Evolutionary conservation across 2,113 vertebrate genomes (phyloP), one percentile per base, ranked within the genome.

Genomic region (Sylvietta virens): DNA sequence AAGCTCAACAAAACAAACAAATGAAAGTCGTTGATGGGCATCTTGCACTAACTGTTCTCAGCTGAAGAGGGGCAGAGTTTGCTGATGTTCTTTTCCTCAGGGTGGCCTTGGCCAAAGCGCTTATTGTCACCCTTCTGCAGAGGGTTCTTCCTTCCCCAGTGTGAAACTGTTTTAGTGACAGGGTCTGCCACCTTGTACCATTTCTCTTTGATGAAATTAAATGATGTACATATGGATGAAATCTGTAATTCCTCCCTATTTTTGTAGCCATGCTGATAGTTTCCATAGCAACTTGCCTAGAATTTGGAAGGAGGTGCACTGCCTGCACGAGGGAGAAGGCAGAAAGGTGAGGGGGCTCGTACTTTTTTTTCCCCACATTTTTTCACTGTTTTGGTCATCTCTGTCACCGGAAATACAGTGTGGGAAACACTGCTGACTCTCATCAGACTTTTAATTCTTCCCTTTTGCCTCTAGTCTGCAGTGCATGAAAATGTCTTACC

Each of bases 261-360:
- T 87, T 84, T 90, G 31, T 60, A 89, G 65, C 40, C 51, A 76
- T 4, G 12, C 28, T 51, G 74, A 58, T 82, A 65, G 92, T 97
- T 90, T 94, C 95, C 90, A 76, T 91, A 81, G 81, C 65, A 95
- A 97, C 90, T 85, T 82, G 37, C 44, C 40, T 60, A 17, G 35
- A 81, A 30, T 89, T 81, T 87, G 56, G 48, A 76, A 72, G 24
- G 24, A 70, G 7, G 31, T 2, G 1, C 37, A 39, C n/a, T 53
- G 66, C 11, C 42, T 77, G 50, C n/a, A n/a, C 19, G 21, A 92
- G 8, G 23, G 39, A 65, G 30, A 84, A 89, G 27, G 21, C 48
- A 81, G 35, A 74, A 81, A 74, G 40, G 24, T 35, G n/a, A 40
- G 47, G 9, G n/a, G 35, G 14, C 10, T 92, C 4, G 0, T 37